Conservation (phyloP, 2,797 vertebrate genomes). For the Xiphorhynchus erythropygius region DNA sequence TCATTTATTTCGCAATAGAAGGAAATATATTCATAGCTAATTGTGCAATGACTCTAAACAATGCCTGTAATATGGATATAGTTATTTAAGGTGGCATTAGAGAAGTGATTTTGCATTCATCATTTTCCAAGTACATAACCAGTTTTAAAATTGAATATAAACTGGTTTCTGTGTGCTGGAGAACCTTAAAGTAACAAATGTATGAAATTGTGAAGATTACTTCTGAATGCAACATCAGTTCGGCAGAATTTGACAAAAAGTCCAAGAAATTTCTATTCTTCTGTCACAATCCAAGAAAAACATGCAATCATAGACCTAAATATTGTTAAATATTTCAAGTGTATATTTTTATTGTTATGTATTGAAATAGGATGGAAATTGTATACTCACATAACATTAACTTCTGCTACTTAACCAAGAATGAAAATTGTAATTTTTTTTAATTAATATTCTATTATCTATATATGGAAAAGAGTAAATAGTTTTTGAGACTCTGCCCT, state of each 20-base stretch:
- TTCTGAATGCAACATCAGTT: constrained; percentile 1
- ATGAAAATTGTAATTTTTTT: neutral
- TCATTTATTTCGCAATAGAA: constrained; percentile 61
- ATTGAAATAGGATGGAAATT: neutral
- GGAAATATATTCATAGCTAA: constrained; percentile 59
- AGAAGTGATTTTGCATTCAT: neutral
- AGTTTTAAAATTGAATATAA: neutral
- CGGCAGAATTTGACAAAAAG: neutral
- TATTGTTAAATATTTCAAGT: neutral
- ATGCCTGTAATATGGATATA: neutral
- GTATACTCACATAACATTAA: neutral
- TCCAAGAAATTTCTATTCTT: neutral
- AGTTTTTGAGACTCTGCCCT: neutral
- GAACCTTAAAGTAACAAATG: neutral
- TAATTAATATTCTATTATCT: neutral
- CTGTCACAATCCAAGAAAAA: neutral
- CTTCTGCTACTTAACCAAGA: neutral
- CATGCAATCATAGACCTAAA: neutral
- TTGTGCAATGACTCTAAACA: neutral
- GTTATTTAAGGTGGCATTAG: neutral
- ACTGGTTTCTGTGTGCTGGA: neutral
- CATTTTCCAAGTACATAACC: neutral
- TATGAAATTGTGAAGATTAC: neutral
- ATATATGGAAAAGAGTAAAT: neutral
- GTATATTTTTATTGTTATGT: neutral